These are phyloP conservation scores for Phrynosoma platyrhinos DNA, from an alignment of 2,113 vertebrate species.

Conservation along the genomic window DNA sequence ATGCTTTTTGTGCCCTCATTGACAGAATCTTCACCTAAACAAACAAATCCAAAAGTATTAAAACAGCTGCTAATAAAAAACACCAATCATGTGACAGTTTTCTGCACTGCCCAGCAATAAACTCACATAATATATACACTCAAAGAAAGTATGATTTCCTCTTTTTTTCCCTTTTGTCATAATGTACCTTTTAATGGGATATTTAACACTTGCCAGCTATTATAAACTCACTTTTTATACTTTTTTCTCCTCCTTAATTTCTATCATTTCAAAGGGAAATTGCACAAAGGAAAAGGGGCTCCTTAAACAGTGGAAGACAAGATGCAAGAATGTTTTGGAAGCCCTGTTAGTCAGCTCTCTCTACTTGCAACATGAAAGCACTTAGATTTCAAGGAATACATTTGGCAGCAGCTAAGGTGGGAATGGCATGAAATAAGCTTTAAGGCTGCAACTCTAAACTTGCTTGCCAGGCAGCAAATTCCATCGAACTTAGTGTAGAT, in stretches of 20 bases:
- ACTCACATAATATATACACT: constrained; percentile 28
- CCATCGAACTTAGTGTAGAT: background rate
- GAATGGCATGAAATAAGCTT: constrained; percentile 14
- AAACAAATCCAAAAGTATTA: background rate
- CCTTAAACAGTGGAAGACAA: constrained; percentile 35
- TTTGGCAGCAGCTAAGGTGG: background rate
- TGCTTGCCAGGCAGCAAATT: constrained; percentile 9
- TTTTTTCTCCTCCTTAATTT: constrained; percentile 38
- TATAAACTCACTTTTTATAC: constrained; percentile 31
- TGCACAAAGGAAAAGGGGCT: constrained; percentile 30
- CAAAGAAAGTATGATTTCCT: constrained; percentile 33
- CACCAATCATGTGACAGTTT: background rate
- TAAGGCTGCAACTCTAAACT: background rate
- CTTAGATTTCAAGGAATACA: background rate
- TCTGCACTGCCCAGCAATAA: constrained; percentile 21
- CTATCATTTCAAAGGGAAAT: constrained; percentile 45
- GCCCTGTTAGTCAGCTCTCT: constrained; percentile 35
- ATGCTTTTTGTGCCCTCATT: background rate
- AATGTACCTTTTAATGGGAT: constrained; percentile 25
- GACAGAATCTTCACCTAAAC: too few species aligned
- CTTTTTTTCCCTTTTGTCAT: background rate
- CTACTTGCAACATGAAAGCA: background rate
- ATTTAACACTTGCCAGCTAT: constrained; percentile 45
- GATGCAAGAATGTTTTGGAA: constrained; percentile 14
- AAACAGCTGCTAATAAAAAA: constrained; percentile 20